Conservation (phyloP, 1,140 invertebrate genomes). For the Charaxes varanes region DNA sequence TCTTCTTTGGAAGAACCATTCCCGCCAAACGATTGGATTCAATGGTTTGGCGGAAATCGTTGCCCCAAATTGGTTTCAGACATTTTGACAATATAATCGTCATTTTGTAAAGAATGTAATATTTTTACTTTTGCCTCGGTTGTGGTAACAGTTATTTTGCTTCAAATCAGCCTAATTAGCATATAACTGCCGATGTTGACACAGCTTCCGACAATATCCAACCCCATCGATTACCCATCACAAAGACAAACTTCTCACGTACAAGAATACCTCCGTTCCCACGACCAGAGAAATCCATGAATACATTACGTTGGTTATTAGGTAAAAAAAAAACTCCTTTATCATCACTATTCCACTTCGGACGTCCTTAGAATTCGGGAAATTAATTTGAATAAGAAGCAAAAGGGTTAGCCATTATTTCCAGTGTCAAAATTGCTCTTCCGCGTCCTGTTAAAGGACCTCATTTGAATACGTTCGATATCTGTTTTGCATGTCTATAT, state of each 20-base stretch:
- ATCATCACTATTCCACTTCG: constrained; percentile 32
- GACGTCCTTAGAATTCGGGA: constrained; percentile 34
- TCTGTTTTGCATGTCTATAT: constrained; percentile 62
- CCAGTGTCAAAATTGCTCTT: constrained; percentile 72
- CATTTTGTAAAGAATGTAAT: too few relatives aligned
- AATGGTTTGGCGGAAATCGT: too few relatives aligned
- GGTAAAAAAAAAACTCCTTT: constrained; percentile 51
- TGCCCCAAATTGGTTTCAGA: too few relatives aligned
- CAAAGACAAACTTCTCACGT: constrained; percentile 58
- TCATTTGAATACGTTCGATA: constrained; percentile 67
- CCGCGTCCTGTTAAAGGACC: constrained; percentile 47
- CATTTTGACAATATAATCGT: too few relatives aligned
- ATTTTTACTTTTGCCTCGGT: too few relatives aligned
- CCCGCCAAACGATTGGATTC: too few relatives aligned
- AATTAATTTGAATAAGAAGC: constrained; percentile 63
- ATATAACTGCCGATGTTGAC: constrained; percentile 58
- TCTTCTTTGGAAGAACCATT: too few relatives aligned
- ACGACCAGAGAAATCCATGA: constrained; percentile 52
- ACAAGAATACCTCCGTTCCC: constrained; percentile 45
- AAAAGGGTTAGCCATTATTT: constrained; percentile 60
- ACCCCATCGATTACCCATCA: constrained; percentile 59
- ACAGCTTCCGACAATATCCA: constrained; percentile 58
- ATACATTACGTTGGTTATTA: constrained; percentile 57
- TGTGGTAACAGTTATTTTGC: too few relatives aligned
- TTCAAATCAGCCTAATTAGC: constrained; percentile 38